A percentile compares a stretch with the other conserved stretches of the same genome.
Evolutionary conservation across 2,888 invertebrate genomes (phyloP).

Genomic region (Steinernema hermaphroditum): DNA sequence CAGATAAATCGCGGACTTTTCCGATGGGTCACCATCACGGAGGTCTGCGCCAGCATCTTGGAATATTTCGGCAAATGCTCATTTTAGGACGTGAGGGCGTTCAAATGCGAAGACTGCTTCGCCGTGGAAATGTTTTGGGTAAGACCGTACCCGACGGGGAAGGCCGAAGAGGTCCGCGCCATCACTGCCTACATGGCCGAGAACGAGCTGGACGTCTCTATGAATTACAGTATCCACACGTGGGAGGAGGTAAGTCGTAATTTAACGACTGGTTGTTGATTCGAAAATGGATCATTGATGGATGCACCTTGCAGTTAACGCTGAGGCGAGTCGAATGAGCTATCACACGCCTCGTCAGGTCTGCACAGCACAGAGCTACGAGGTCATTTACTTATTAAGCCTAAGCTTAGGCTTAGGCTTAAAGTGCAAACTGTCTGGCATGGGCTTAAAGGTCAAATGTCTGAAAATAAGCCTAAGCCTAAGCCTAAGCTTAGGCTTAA

Average conservation of each 20-base stretch:
- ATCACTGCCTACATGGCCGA: slow-evolving; percentile 53
- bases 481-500: too few species aligned
- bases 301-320: too few species aligned
- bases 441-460: too few species aligned
- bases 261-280: too few species aligned
- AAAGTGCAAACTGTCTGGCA: too few species aligned
- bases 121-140: slow-evolving; percentile 56
- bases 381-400: too few species aligned
- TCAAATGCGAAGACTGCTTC: slow-evolving; percentile 61
- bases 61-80: neutral
- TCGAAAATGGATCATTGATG: too few species aligned
- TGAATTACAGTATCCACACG: slow-evolving; percentile 52
- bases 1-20: slow-evolving; percentile 22
- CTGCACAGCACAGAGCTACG: too few species aligned
- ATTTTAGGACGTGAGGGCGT: slow-evolving; percentile 57
- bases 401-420: too few species aligned
- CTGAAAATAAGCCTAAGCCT: too few species aligned
- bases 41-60: neutral
- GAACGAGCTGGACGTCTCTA: slow-evolving; percentile 56
- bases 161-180: slow-evolving; percentile 45
- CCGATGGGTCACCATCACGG: slow-evolving; percentile 16
- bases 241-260: slow-evolving; percentile 53
- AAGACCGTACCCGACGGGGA: slow-evolving; percentile 45
- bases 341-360: too few species aligned
- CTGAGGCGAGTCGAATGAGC: too few species aligned